A percentile compares a stretch with the other conserved stretches of the same genome.
Conservation (phyloP, 1,140 invertebrate species). For the Atta colombica region DNA sequence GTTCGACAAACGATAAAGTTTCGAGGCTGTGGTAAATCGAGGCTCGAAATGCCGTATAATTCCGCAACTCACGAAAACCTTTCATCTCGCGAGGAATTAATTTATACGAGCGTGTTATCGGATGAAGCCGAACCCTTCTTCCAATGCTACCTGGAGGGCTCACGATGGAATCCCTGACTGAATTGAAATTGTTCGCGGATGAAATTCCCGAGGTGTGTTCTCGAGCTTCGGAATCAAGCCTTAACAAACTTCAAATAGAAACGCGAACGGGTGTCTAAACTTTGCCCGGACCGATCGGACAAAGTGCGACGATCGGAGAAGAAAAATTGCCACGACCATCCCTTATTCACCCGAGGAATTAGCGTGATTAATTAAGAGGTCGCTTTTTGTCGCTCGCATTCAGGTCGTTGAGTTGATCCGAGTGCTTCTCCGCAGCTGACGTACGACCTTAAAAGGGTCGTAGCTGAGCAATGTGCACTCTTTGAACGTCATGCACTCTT, state of each 20-base stretch:
- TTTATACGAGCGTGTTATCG: slow-evolving; percentile 43
- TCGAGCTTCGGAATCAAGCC: slow-evolving; percentile 25
- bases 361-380: slow-evolving; percentile 72
- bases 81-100: slow-evolving; percentile 53
- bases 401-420: slow-evolving; percentile 13
- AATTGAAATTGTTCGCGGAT: slow-evolving; percentile 69
- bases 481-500: not conserved
- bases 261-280: slow-evolving; percentile 15
- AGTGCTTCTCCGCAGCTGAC: slow-evolving; percentile 54
- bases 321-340: slow-evolving; percentile 49
- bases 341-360: slow-evolving; percentile 17
- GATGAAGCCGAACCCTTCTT: not conserved
- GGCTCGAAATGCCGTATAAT: slow-evolving; percentile 34
- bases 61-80: slow-evolving; percentile 20
- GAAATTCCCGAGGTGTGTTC: slow-evolving; percentile 16
- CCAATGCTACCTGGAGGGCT: not conserved
- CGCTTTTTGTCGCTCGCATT: slow-evolving; percentile 50
- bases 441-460: not conserved
- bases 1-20: slow-evolving; percentile 25
- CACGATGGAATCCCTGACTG: slow-evolving; percentile 25
- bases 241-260: slow-evolving; percentile 46
- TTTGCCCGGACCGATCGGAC: not conserved
- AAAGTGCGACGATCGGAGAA: not conserved
- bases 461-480: too few relatives aligned
- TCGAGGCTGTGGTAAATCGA: slow-evolving; percentile 29